phyloP scores from a whole-genome alignment of 92 coral and sea anemone species.

The Umimayanthus chanpuru region DNA sequence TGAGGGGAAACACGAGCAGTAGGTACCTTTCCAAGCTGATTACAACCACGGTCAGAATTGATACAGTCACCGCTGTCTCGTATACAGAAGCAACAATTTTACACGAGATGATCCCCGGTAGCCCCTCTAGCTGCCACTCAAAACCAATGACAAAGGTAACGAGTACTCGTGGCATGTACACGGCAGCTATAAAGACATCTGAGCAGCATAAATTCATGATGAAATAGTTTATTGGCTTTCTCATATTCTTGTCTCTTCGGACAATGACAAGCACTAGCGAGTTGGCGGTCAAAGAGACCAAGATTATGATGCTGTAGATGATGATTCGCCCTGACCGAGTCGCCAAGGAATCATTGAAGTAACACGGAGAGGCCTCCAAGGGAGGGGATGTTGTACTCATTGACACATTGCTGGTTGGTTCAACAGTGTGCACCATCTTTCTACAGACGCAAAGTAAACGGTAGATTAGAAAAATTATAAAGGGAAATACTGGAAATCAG shows the following conservation, averaged over 20 bases:
- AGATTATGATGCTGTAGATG: constrained; percentile 22
- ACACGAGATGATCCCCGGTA: constrained; percentile 10
- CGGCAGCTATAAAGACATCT: constrained; percentile 31
- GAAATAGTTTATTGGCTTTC: constrained; percentile 35
- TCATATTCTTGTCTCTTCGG: constrained; percentile 27
- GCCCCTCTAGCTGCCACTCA: constrained; percentile 29
- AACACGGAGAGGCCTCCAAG: constrained; percentile 20
- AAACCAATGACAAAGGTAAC: constrained; percentile 32
- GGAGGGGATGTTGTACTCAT: background rate
- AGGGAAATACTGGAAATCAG: background rate
- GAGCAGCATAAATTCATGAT: constrained; percentile 32
- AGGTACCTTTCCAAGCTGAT: constrained; percentile 38
- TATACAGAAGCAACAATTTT: constrained; percentile 26
- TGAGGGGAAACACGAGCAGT: constrained; percentile 35
- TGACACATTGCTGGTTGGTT: background rate
- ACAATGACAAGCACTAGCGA: constrained; percentile 18
- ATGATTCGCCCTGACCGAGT: constrained; percentile 11
- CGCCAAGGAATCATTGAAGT: constrained; percentile 12
- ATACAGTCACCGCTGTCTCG: constrained; percentile 32
- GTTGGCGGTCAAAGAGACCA: constrained; percentile 36
- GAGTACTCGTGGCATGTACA: constrained; percentile 41
- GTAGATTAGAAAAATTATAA: background rate
- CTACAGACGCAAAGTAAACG: background rate
- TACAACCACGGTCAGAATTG: constrained; percentile 34
- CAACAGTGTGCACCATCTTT: background rate